Conservation (phyloP, 2,113 vertebrate genomes). For the Antennarius striatus region DNA sequence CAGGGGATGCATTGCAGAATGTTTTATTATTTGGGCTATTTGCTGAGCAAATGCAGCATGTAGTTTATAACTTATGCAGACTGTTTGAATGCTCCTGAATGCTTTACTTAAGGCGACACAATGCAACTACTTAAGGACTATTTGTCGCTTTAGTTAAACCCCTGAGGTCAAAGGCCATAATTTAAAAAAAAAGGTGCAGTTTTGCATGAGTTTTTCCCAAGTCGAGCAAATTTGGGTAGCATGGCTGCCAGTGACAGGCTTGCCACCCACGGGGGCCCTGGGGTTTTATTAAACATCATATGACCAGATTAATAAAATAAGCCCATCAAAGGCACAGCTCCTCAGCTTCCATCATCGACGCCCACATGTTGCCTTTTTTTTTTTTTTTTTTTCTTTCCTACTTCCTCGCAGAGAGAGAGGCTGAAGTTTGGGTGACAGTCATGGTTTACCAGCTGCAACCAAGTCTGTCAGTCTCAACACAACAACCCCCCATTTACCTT, state of each 20-base stretch:
- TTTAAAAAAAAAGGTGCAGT: background rate
- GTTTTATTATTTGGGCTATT: too few relatives aligned
- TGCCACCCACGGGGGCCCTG: conserved; percentile 8
- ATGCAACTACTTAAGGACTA: background rate
- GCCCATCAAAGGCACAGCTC: conserved; percentile 43
- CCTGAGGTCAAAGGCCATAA: conserved; percentile 22
- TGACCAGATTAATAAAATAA: conserved; percentile 49
- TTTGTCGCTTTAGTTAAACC: background rate
- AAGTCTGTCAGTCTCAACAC: conserved; percentile 8
- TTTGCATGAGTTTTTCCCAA: background rate
- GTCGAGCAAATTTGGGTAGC: background rate
- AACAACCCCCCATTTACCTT: too few relatives aligned
- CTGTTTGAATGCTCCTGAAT: background rate
- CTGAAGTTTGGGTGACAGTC: conserved; percentile 22
- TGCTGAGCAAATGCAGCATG: too few relatives aligned
- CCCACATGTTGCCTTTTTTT: conserved; percentile 20
- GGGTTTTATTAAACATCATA: conserved; percentile 22
- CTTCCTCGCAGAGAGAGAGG: conserved; percentile 26
- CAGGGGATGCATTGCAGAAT: too few relatives aligned
- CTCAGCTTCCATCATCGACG: background rate
- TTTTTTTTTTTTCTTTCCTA: background rate
- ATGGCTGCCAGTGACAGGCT: conserved; percentile 3
- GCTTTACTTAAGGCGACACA: background rate
- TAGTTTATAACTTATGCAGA: background rate
- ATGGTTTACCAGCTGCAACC: conserved; percentile 17